phyloP scores from a whole-genome alignment of 2,113 vertebrate species.

The Phycodurus eques region DNA sequence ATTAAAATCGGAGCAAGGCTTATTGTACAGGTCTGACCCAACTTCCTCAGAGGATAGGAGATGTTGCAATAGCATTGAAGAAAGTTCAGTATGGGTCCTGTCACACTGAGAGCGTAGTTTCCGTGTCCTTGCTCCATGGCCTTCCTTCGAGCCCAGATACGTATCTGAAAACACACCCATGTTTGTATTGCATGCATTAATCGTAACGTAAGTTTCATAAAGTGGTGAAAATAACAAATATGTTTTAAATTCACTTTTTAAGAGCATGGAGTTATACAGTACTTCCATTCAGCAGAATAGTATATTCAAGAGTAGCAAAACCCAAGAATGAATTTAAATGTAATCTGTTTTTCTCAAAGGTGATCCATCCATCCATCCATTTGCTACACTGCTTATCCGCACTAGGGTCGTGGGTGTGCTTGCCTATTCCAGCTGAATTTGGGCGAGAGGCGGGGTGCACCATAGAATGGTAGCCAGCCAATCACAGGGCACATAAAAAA shows the following conservation, averaged over 20 bases:
- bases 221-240: neutral
- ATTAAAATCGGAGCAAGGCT: no score
- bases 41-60: constrained; percentile 80
- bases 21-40: constrained; percentile 68
- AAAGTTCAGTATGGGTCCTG: constrained; percentile 78
- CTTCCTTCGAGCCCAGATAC: constrained; percentile 84
- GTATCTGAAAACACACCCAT: constrained; percentile 73
- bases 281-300: neutral
- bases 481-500: no score
- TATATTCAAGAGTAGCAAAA: neutral
- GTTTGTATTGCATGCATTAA: neutral
- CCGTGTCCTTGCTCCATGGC: constrained; percentile 71
- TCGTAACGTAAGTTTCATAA: neutral
- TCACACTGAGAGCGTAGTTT: constrained; percentile 69
- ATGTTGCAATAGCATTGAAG: constrained; percentile 74
- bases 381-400: no score
- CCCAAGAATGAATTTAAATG: no score
- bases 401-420: no score
- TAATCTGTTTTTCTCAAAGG: neutral
- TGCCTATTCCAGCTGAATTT: no score
- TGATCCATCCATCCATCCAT: neutral
- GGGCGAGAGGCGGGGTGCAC: no score
- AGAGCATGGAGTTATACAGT: neutral
- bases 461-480: no score
- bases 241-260: neutral